Percentiles rank a stretch among this genome's conserved stretches.
Evolutionary conservation across 1,140 invertebrate species (phyloP).

Genomic region (Drosophila chauvacae): DNA sequence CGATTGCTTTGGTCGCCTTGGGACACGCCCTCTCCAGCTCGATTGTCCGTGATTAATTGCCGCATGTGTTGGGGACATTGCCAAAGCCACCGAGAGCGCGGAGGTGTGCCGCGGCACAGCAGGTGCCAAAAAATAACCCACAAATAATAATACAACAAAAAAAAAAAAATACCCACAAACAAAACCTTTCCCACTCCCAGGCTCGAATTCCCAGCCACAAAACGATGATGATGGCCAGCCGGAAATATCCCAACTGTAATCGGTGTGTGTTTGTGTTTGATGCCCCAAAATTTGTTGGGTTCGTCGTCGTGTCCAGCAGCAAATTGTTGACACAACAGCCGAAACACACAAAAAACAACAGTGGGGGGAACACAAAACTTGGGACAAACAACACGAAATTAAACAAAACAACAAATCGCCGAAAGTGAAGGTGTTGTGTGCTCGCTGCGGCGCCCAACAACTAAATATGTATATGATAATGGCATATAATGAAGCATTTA

Average conservation of each 20-base stretch:
- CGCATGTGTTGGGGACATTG: constrained; percentile 31
- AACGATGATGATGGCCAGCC: constrained; percentile 42
- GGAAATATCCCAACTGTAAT: constrained; percentile 32
- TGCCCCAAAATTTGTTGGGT: constrained; percentile 18
- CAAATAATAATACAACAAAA: constrained; percentile 1
- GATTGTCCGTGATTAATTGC: constrained; percentile 38
- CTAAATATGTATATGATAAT: constrained; percentile 60
- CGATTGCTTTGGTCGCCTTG: constrained; percentile 1
- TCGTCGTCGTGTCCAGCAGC: constrained; percentile 24
- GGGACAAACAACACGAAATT: constrained; percentile 26
- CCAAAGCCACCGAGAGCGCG: not conserved
- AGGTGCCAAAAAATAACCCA: constrained; percentile 28
- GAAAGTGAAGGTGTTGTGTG: constrained; percentile 67
- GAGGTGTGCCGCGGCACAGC: constrained; percentile 24
- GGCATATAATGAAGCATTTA: constrained; percentile 67
- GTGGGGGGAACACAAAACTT: constrained; percentile 6
- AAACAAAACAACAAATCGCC: constrained; percentile 36
- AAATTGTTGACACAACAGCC: constrained; percentile 39
- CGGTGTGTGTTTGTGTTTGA: not conserved
- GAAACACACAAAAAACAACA: not conserved
- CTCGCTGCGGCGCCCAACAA: constrained; percentile 13
- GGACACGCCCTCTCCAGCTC: constrained; percentile 3
- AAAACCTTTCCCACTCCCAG: constrained; percentile 18
- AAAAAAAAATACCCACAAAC: constrained; percentile 1
- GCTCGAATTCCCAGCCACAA: constrained; percentile 25